Percentiles rank a stretch among this genome's conserved stretches.
Conservation (phyloP, 2,888 invertebrate species). For the Oxystoma pomonae region DNA sequence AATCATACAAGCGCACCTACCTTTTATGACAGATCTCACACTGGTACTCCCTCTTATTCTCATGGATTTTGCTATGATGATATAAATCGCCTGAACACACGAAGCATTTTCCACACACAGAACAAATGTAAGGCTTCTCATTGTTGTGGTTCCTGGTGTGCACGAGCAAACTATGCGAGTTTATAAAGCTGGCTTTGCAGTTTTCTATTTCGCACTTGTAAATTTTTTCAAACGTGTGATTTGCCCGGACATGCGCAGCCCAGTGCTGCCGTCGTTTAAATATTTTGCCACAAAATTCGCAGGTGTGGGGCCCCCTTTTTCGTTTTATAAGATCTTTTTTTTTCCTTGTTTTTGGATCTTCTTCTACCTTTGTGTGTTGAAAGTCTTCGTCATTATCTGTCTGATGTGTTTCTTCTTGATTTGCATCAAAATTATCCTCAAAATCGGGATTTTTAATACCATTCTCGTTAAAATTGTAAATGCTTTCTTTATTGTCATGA, state of each 20-base stretch:
- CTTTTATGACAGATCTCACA: constrained; percentile 30
- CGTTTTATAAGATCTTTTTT: constrained; percentile 15
- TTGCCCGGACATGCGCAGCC: constrained; percentile 32
- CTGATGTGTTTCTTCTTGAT: neutral
- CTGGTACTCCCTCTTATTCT: constrained; percentile 32
- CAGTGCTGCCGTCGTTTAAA: constrained; percentile 33
- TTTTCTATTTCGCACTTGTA: constrained; percentile 29
- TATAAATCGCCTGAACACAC: constrained; percentile 33
- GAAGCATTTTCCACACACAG: constrained; percentile 42
- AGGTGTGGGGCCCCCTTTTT: constrained; percentile 28
- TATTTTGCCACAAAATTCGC: constrained; percentile 33
- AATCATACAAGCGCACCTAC: constrained; percentile 4
- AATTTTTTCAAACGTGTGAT: constrained; percentile 36
- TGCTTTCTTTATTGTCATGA: neutral
- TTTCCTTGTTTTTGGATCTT: constrained; percentile 13
- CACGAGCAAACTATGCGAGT: constrained; percentile 32
- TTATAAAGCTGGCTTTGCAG: constrained; percentile 31
- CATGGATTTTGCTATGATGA: constrained; percentile 36
- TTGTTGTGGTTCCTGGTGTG: constrained; percentile 34
- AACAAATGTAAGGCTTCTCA: constrained; percentile 33
- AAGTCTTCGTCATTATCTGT: constrained; percentile 9
- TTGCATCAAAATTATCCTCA: constrained; percentile 1
- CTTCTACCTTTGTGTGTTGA: constrained; percentile 2
- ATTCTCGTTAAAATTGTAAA: neutral
- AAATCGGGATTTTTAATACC: neutral